Base-by-base conservation (phyloP, 2,797 vertebrate species). In the Lateolabrax maculatus region DNA sequence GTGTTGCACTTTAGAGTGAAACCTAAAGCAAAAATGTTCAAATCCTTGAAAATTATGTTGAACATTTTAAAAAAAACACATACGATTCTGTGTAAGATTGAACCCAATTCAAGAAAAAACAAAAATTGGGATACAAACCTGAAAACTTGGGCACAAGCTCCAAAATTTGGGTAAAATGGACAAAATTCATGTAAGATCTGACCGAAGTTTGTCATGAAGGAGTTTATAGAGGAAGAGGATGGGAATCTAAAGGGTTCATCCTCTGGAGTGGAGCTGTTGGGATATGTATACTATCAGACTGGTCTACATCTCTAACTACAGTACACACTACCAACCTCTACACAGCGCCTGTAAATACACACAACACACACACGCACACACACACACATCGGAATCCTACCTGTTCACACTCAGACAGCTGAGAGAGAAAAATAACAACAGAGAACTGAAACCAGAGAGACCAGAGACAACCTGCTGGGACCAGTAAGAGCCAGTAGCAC, bases 361-460 rank as follows among this genome's bases (percentile, higher is more conserved):
- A 34, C 31, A 34, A 34, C 31, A 34, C 31, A 34, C 31, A 34
- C 79, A 92, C 78, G 6, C 31, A 34, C 31, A 34, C 31, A 34
- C 79, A 92, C 78, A 93, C 84, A 93, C 75, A 82, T 71, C 75
- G 7, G 82, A 70, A 85, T 92, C 93, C 69, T 96, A 97, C 96
- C 97, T 97, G 96, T 95, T 98, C 96, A 90, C 87, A 96, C 93
- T 97, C 97, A 95, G 96, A 97, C 85, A 94, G 96, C 97, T 97
- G 95, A 93, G 93, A 95, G 87, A 92, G 86, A 94, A 92, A 96
- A 94, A 96, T 60, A 85, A 81, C 71, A 80, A 56, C 84, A 78
- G 63, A 86, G 48, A 74, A 53, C 43, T 87, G 71, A 86, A 84
- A 63, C 71, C 67, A 80, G 19, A 31, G 19, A 23, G 36, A 62